A percentile compares a stretch with the other conserved stretches of the same genome.
Evolutionary conservation across 37 sponge, comb jelly and placozoan species (phyloP).

Genomic region (Aphrocallistes beatrix): DNA sequence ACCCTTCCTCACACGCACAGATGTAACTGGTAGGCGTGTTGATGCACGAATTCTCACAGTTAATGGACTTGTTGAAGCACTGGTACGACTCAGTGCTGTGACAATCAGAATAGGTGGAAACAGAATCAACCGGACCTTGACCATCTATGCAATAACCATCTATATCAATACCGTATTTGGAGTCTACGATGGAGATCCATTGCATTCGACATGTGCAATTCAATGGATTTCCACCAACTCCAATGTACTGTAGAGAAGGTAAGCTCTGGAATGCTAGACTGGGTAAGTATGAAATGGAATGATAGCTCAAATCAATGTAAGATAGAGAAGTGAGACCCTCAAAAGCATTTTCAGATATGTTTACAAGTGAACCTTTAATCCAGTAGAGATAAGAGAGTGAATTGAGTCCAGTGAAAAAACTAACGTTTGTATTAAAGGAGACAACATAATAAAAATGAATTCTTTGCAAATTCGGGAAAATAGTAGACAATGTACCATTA

Average conservation of each 20-base stretch:
- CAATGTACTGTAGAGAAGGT: background rate
- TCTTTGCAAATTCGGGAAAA: background rate
- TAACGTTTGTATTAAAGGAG: background rate
- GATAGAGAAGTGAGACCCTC: background rate
- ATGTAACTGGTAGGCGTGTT: background rate
- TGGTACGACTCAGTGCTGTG: background rate
- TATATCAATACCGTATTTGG: background rate
- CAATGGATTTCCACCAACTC: background rate
- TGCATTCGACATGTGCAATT: background rate
- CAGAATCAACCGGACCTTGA: background rate
- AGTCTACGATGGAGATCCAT: constrained; percentile 2
- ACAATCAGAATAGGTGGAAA: background rate
- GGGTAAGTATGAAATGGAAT: background rate
- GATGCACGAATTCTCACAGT: background rate
- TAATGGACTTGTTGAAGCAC: constrained; percentile 1
- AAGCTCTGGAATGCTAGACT: background rate
- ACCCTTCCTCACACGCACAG: background rate
- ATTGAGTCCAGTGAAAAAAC: background rate
- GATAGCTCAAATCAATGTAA: background rate
- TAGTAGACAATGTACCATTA: background rate
- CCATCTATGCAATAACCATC: background rate
- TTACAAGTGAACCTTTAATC: background rate
- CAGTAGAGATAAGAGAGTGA: background rate
- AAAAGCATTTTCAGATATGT: background rate
- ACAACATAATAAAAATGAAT: background rate